Conservation (phyloP, 1,140 invertebrate species). For the Pomacea maculata region DNA sequence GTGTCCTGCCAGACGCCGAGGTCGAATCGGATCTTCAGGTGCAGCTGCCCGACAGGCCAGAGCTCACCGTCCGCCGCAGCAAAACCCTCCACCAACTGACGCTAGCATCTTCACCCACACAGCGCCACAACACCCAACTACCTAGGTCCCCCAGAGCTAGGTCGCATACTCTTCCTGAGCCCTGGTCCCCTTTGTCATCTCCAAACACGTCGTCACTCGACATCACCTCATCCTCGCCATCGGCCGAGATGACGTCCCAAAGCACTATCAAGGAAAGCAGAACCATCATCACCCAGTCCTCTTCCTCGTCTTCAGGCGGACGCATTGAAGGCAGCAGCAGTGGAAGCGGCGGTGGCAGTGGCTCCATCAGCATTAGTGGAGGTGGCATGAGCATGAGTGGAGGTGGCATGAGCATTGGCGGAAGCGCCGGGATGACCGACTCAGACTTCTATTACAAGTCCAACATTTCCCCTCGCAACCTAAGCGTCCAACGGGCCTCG, state of each 20-base stretch:
- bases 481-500: slow-evolving; percentile 36
- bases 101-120: background rate
- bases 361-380: too few species aligned
- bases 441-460: slow-evolving; percentile 48
- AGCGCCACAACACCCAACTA: background rate
- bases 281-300: slow-evolving; percentile 48
- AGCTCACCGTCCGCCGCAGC: background rate
- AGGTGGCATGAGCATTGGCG: background rate
- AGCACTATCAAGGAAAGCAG: slow-evolving; percentile 54
- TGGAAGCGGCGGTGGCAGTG: slow-evolving; percentile 1
- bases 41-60: background rate
- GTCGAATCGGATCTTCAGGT: background rate
- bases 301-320: slow-evolving; percentile 14
- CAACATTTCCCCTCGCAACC: slow-evolving; percentile 40
- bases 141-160: background rate
- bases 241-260: slow-evolving; percentile 40
- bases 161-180: too few species aligned
- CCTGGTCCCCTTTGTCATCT: background rate
- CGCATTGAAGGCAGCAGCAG: background rate
- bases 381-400: background rate
- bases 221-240: background rate
- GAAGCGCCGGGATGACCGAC: slow-evolving; percentile 18
- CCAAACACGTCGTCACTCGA: background rate
- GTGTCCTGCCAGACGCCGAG: background rate
- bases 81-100: background rate